phyloP scores from a whole-genome alignment of 2,888 invertebrate genomes.

The Platycheirus albimanus region DNA sequence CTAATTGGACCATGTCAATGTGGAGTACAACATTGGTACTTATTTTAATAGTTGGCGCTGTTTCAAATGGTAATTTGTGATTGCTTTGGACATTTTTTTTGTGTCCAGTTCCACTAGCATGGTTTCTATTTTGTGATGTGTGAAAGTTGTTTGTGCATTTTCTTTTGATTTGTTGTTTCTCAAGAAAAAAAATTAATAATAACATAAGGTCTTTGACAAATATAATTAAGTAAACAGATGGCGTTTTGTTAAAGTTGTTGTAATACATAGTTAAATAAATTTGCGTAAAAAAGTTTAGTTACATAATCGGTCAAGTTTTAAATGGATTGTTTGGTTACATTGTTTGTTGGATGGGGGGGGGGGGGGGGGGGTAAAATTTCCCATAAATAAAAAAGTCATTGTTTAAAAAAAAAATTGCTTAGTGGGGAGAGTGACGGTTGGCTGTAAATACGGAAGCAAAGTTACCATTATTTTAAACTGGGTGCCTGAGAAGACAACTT shows the following conservation, averaged over 20 bases:
- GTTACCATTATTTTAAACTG: constrained; percentile 6
- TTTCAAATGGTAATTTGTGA: constrained; percentile 59
- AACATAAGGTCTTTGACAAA: constrained; percentile 32
- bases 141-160: constrained; percentile 61
- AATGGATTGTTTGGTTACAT: constrained; percentile 20
- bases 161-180: constrained; percentile 36
- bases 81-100: constrained; percentile 33
- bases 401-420: neutral
- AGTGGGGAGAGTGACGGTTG: neutral
- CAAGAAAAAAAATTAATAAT: constrained; percentile 18
- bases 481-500: neutral
- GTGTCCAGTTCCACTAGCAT: constrained; percentile 4
- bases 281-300: constrained; percentile 55
- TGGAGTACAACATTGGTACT: constrained; percentile 38
- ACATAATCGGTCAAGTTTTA: constrained; percentile 26
- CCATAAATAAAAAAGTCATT: constrained; percentile 10
- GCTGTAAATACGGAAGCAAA: constrained; percentile 36
- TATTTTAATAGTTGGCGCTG: constrained; percentile 30
- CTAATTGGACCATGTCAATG: constrained; percentile 38
- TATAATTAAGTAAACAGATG: constrained; percentile 67
- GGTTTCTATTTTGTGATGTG: constrained; percentile 58
- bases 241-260: constrained; percentile 35
- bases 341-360: neutral
- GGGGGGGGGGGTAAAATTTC: neutral
- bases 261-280: constrained; percentile 28